Conservation (phyloP, 2,888 invertebrate genomes). For the Tachina fera region DNA sequence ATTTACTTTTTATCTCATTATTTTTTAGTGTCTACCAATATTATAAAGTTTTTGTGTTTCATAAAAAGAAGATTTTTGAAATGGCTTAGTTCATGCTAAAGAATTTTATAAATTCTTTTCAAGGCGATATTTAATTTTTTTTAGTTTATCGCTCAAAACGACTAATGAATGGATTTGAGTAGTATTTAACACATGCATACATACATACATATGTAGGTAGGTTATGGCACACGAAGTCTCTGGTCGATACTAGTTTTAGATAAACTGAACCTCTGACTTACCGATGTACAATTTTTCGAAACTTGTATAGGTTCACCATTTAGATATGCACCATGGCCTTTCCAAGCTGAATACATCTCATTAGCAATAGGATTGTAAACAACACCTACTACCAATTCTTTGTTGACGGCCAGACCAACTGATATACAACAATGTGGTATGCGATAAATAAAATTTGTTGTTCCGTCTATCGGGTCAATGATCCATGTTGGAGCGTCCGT, state of each 20-base stretch:
- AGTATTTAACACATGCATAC: too few relatives aligned
- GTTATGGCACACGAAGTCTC: too few relatives aligned
- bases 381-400: constrained; percentile 87
- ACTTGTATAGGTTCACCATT: constrained; percentile 87
- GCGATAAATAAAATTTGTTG: constrained; percentile 90
- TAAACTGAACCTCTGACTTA: constrained; percentile 72
- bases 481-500: constrained; percentile 93
- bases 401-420: constrained; percentile 85
- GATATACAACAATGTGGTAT: constrained; percentile 89
- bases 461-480: constrained; percentile 94
- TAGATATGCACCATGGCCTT: constrained; percentile 89
- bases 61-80: too few relatives aligned
- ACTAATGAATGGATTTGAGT: too few relatives aligned
- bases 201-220: too few relatives aligned
- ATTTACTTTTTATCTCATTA: too few relatives aligned
- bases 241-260: too few relatives aligned
- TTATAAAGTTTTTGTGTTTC: not conserved
- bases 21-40: too few relatives aligned
- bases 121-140: too few relatives aligned
- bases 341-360: constrained; percentile 89
- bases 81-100: too few relatives aligned
- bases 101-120: too few relatives aligned
- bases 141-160: too few relatives aligned
- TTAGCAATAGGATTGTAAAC: constrained; percentile 90
- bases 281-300: constrained; percentile 78